Evolutionary conservation across 2,888 invertebrate genomes (phyloP).

Genomic region (Microctonus brassicae): DNA sequence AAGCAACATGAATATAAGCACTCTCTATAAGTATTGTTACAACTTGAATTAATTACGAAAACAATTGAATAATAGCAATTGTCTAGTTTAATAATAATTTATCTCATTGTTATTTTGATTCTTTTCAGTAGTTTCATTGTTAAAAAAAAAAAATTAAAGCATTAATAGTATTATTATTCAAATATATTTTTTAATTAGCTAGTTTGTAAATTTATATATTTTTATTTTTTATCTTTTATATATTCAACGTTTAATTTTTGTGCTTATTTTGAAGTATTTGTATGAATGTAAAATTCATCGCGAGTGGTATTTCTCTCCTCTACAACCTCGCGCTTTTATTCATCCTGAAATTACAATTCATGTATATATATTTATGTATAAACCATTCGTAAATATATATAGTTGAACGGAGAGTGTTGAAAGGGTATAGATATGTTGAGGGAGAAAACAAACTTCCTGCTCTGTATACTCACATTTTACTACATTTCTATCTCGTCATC

Average conservation of each 20-base stretch:
- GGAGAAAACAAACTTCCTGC: conserved; percentile 4
- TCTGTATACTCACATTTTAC: background rate
- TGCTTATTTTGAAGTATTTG: background rate
- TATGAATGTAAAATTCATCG: background rate
- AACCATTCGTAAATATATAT: conserved; percentile 6
- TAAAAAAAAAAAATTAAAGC: background rate
- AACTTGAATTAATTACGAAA: background rate
- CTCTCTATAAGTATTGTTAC: background rate
- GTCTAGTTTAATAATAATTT: background rate
- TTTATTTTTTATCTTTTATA: background rate
- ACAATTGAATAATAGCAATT: conserved; percentile 1
- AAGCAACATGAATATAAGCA: too few species aligned
- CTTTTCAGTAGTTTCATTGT: background rate
- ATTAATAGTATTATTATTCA: background rate
- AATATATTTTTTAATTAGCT: background rate
- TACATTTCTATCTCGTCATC: background rate
- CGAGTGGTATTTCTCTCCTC: background rate
- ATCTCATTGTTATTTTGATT: background rate
- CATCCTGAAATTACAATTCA: conserved; percentile 7
- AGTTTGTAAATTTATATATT: background rate
- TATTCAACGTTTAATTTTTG: background rate
- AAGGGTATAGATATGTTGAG: background rate
- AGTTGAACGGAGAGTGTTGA: conserved; percentile 1
- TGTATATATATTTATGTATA: conserved; percentile 2
- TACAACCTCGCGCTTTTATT: background rate